Conservation (phyloP, 2,888 invertebrate genomes). For the Lagria hirta region DNA sequence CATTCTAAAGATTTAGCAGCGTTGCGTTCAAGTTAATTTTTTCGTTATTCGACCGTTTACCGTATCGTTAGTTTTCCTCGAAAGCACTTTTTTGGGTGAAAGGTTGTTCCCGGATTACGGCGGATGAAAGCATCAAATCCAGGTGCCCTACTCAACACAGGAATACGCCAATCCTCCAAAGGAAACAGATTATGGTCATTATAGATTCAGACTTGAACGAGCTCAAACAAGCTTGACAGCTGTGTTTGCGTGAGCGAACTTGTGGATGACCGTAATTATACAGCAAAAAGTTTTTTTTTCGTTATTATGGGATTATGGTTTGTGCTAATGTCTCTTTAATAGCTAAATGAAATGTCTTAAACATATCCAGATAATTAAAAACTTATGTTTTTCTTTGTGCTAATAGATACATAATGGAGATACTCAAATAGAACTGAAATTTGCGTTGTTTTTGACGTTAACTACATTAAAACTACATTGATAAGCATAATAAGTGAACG, state of each 20-base stretch:
- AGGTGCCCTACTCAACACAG: constrained; percentile 24
- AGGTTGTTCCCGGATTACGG: constrained; percentile 27
- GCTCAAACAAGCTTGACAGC: not conserved
- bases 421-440: too few relatives aligned
- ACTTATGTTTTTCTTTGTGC: too few relatives aligned
- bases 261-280: constrained; percentile 9
- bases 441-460: too few relatives aligned
- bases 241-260: constrained; percentile 1
- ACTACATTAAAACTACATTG: too few relatives aligned
- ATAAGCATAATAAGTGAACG: too few relatives aligned
- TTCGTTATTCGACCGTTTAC: constrained; percentile 2
- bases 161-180: constrained; percentile 14
- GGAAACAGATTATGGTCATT: constrained; percentile 29
- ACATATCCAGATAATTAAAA: too few relatives aligned
- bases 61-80: not conserved
- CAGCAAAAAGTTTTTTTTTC: too few relatives aligned
- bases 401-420: too few relatives aligned
- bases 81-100: constrained; percentile 1
- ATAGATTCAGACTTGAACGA: constrained; percentile 20
- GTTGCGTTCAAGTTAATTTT: constrained; percentile 10
- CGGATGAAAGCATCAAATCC: constrained; percentile 27
- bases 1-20: constrained; percentile 14
- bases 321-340: too few relatives aligned
- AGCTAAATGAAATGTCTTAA: too few relatives aligned
- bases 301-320: too few relatives aligned